Base-by-base conservation (phyloP, 2,888 invertebrate species). In the Chesias legatella region DNA sequence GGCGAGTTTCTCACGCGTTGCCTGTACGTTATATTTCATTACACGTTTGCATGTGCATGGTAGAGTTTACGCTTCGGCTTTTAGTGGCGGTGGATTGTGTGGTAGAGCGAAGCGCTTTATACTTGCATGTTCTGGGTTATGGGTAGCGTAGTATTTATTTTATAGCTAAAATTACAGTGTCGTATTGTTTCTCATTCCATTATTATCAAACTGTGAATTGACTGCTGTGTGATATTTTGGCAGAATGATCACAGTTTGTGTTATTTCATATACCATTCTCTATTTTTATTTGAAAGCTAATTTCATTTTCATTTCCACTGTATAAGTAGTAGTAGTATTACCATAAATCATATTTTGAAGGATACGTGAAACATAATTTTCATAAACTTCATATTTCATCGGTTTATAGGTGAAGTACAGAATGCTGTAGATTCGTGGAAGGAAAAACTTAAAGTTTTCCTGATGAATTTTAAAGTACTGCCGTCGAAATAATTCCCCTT, bases 11-110 rank as follows among this genome's bases (percentile, higher is more conserved):
- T 73, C 75, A 72, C 74, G 65, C 75, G 79, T 59, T 75, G 73
- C 65, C 73, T 83, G 86, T 86, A 88, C 84, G 88, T 88, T 67
- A 51, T 60, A 59, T 54, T 79, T 73, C 74, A 68, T 77, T 66
- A 64, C 79, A 80, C 79, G 41, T 79, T 56, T 53, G 55, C 55
- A 58, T 54, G 51, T 43, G 53, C 48, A 49, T 55, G 47, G 9
- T 24, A 48, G 32, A 33, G 30, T 13, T 1, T 20, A 36, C 22
- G 61, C 55, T 56, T 51, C 17, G 50, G 52, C 44, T 44, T 44
- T 38, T 37, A 43, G 43, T 43, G 21, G 51, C 41, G 34, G 33
- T 24, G 33, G 40, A 26, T 31, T 24, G 10, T 21, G 20, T 34
- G 10, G 20, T 28, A 31, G n/a, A 8, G 13, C 17, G 7, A 26